Evolutionary conservation across 2,113 vertebrate genomes (phyloP).

Genomic region (Sceloporus tristichus): DNA sequence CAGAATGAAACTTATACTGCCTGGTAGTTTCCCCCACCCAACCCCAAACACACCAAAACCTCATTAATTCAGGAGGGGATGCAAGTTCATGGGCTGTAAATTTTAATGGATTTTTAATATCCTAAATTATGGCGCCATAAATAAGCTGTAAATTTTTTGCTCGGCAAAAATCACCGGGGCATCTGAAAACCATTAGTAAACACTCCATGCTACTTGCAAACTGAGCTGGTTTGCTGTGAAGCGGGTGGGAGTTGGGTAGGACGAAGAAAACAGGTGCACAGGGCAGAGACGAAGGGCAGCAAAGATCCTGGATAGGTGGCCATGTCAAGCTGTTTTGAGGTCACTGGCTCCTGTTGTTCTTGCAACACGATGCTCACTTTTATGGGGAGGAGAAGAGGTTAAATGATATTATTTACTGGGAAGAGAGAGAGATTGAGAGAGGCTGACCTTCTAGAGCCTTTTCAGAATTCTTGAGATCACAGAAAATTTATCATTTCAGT

Average conservation of each 20-base stretch:
- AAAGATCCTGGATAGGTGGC: constrained; percentile 44
- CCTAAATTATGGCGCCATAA: constrained; percentile 47
- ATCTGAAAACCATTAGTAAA: constrained; percentile 35
- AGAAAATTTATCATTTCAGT: constrained; percentile 48
- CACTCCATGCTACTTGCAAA: not conserved
- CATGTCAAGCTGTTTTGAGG: constrained; percentile 54
- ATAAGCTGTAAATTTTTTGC: constrained; percentile 52
- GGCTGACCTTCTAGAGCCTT: constrained; percentile 54
- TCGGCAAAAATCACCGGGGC: constrained; percentile 50
- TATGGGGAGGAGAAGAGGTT: constrained; percentile 59
- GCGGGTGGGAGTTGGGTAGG: constrained; percentile 35
- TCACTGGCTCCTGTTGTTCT: constrained; percentile 62
- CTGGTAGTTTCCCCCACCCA: no score
- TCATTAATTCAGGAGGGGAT: constrained; percentile 52
- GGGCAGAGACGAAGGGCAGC: constrained; percentile 8
- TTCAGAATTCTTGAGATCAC: constrained; percentile 63
- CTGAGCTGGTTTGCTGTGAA: not conserved
- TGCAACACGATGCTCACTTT: constrained; percentile 64
- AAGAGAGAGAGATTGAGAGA: constrained; percentile 45
- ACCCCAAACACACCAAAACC: constrained; percentile 48
- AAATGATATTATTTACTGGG: constrained; percentile 59
- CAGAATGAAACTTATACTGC: constrained; percentile 45
- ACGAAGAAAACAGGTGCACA: constrained; percentile 8
- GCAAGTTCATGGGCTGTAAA: constrained; percentile 64
- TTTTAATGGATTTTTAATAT: constrained; percentile 50